Evolutionary conservation across 2,888 invertebrate genomes (phyloP), one percentile per base, ranked within the genome.

Genomic region (Tubulanus polymorphus): DNA sequence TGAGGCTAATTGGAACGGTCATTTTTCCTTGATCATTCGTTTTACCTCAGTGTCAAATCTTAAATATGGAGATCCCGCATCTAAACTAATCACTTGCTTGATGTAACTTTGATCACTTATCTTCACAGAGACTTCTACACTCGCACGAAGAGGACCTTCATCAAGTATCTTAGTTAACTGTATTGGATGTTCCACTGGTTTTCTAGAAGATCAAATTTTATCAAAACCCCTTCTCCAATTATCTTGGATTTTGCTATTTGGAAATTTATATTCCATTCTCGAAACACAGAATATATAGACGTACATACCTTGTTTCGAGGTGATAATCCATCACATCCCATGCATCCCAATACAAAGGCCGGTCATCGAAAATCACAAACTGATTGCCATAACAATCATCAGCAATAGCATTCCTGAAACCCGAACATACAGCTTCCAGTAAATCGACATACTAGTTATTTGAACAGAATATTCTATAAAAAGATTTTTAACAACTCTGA

Each of bases 281-380:
- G 48, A 32, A 23, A 8, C 8, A 10, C n/a, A n/a, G 8, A 45
- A 53, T 45, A 53, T 10, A 23, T 48, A 48, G 18, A 29, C 8
- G 29, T 49, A 58, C 32, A 53, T 51, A 75, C 71, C 78, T 71
- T 3, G 82, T 83, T 63, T 82, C 81, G 47, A 82, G 63, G 62
- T 83, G 82, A 63, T 83, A 82, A 67, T 83, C 82, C 80, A 82
- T 82, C 2, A 81, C 80, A 67, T 83, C 83, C 83, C 83, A 83
- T 10, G 83, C 83, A 69, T 83, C 83, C 82, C 82, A 83, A 69
- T 75, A 83, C 28, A 83, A 66, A 1, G 83, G 82, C 2, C 81
- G 72, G 62, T 83, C 83, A 67, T 83, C 81, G 70, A 75, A 82
- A 26, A 83, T 61, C 51, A 80, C 70, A 59, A 82, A 73, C 69